Percentiles rank a stretch among this genome's conserved stretches.
Conservation (phyloP, 2,797 vertebrate genomes). For the Mormyrops attenuatus region DNA sequence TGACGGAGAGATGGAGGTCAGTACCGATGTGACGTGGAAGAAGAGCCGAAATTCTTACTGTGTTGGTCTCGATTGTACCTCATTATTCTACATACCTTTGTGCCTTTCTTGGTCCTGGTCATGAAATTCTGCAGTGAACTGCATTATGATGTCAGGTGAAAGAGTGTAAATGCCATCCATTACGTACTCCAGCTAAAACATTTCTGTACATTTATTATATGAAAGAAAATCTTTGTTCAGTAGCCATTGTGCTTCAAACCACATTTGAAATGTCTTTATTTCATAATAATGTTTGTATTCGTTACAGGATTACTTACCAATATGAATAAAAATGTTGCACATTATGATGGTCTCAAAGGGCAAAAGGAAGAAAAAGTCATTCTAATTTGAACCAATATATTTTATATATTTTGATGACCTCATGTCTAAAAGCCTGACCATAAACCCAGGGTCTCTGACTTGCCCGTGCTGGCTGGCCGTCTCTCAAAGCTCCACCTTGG, state of each 20-base stretch:
- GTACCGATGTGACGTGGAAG: neutral
- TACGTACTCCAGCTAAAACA: neutral
- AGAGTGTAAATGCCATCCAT: neutral
- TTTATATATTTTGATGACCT: neutral
- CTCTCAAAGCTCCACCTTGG: neutral
- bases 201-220: neutral
- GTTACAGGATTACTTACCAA: neutral
- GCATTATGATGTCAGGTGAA: neutral
- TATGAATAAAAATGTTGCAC: neutral
- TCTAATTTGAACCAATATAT: neutral
- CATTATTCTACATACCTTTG: neutral
- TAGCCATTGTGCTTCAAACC: conserved; percentile 3
- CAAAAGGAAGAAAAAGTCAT: neutral
- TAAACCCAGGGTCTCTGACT: neutral
- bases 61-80: neutral
- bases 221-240: neutral
- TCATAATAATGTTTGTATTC: neutral
- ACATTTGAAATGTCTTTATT: neutral
- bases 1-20: neutral
- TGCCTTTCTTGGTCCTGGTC: neutral
- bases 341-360: neutral
- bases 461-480: neutral
- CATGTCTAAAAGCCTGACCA: neutral
- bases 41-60: neutral
- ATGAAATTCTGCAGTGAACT: neutral